Base-by-base conservation (phyloP, 2,888 invertebrate species). In the Oasisia sp. region DNA sequence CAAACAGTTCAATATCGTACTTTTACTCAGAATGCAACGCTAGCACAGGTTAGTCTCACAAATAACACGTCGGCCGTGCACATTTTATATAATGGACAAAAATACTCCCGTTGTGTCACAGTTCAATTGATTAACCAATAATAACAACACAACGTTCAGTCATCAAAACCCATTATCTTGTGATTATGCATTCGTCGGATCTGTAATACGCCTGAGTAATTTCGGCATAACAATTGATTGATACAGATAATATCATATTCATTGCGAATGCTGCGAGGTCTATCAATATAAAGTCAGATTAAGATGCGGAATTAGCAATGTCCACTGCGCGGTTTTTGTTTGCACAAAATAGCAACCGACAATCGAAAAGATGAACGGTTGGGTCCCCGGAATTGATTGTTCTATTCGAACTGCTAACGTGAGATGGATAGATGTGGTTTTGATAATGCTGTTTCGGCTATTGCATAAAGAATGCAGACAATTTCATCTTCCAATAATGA, bases 281-380 rank as follows among this genome's bases (percentile, higher is more conserved):
- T 74, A 74, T 74, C 74, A 74, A 74, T 74, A 74, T 74, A 74
- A 74, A 74, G n/a, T 74, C 74, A 74, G 74, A 74, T 74, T 74
- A 74, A 74, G 74, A 74, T n/a, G 74, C 19, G 74, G 74, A 74
- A 74, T 74, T 74, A 74, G 27, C 74, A 74, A 27, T 74, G 74
- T 74, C 74, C 74, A 74, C 19, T 19, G 19, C n/a, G 74, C 74
- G 27, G 74, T 74, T 74, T 74, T 74, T 74, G 74, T 74, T 74
- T 27, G 74, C 74, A 74, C 74, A 74, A 74, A 74, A 74, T 74
- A 74, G 74, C 74, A 74, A 74, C 74, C 27, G 74, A 19, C 74
- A 74, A 74, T 74, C 74, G 74, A 74, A 74, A 74, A 74, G 74
- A 74, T 74, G 74, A 74, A 19, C 19, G 74, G 74, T 27, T 19